Conservation (phyloP, 2,797 vertebrate species). For the Phalanger gymnotis region DNA sequence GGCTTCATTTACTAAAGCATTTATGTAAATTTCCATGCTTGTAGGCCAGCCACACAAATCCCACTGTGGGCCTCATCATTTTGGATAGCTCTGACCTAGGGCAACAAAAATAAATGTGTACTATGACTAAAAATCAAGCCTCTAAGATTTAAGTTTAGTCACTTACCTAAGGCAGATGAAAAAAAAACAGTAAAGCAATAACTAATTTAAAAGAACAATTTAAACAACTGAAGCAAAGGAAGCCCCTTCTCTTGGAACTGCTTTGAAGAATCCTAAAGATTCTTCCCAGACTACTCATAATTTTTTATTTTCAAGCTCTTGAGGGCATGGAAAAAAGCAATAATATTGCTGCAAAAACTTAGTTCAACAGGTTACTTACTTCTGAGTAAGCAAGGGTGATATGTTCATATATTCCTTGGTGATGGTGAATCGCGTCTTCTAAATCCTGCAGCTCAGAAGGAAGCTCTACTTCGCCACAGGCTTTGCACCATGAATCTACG, state of each 20-base stretch:
- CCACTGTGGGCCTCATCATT: too few species aligned
- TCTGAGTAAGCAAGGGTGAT: slow-evolving; percentile 97
- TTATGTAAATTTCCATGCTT: too few species aligned
- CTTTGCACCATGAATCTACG: slow-evolving; percentile 98
- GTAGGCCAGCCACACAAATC: too few species aligned
- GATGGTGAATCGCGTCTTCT: slow-evolving; percentile 98
- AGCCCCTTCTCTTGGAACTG: neutral
- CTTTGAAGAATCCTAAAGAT: neutral
- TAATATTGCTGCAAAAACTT: accelerated
- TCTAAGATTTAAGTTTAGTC: neutral
- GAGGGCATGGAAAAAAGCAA: neutral
- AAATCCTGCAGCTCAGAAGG: slow-evolving; percentile 98
- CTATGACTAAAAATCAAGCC: neutral
- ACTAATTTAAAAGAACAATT: neutral
- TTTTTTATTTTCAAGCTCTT: neutral
- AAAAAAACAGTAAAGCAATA: neutral
- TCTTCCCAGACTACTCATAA: neutral
- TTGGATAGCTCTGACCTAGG: too few species aligned
- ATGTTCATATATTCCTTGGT: slow-evolving; percentile 98
- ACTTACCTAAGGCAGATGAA: neutral
- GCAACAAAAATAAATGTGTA: neutral
- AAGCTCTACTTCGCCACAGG: slow-evolving; percentile 96
- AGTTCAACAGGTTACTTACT: slow-evolving; percentile 80
- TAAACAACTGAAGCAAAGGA: neutral
- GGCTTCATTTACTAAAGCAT: too few species aligned